A percentile compares a stretch with the other conserved stretches of the same genome.
These are phyloP conservation scores for Tetraneura akinire DNA, from an alignment of 1,140 invertebrate genomes.

Conservation along the genomic window DNA sequence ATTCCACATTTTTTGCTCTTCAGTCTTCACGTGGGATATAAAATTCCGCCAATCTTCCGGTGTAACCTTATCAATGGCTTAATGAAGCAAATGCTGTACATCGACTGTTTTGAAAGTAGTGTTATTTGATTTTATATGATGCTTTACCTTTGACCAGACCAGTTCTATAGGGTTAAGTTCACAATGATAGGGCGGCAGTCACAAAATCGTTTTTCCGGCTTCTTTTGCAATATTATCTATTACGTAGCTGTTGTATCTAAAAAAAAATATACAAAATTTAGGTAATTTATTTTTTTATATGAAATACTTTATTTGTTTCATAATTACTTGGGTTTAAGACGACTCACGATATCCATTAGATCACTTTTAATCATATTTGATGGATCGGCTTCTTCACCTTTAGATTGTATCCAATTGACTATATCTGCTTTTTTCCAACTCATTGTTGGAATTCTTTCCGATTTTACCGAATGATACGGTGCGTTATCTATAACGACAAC, in stretches of 20 bases:
- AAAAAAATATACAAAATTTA: constrained; percentile 6
- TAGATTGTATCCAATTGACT: not conserved
- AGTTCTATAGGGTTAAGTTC: constrained; percentile 50
- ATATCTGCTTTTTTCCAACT: not conserved
- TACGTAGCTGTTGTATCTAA: not conserved
- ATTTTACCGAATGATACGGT: constrained; percentile 20
- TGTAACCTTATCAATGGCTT: constrained; percentile 29
- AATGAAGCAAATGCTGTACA: constrained; percentile 8
- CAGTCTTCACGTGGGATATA: not conserved
- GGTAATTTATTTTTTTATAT: constrained; percentile 22
- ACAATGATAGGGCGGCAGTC: constrained; percentile 50
- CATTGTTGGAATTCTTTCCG: not conserved
- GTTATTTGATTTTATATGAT: not conserved
- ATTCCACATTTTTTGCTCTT: constrained; percentile 6
- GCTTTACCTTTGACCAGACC: constrained; percentile 8
- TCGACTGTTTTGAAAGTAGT: not conserved
- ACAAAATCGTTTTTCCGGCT: constrained; percentile 43
- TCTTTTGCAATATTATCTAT: constrained; percentile 45
- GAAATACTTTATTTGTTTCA: constrained; percentile 18
- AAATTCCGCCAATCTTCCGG: constrained; percentile 17
- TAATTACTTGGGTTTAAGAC: constrained; percentile 12
- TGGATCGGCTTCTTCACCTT: not conserved
- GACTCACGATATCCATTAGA: not conserved
- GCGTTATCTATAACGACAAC: constrained; percentile 38
- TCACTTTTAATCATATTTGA: not conserved